phyloP scores from a whole-genome alignment of 2,113 vertebrate species.

The Toxotes chatareus region DNA sequence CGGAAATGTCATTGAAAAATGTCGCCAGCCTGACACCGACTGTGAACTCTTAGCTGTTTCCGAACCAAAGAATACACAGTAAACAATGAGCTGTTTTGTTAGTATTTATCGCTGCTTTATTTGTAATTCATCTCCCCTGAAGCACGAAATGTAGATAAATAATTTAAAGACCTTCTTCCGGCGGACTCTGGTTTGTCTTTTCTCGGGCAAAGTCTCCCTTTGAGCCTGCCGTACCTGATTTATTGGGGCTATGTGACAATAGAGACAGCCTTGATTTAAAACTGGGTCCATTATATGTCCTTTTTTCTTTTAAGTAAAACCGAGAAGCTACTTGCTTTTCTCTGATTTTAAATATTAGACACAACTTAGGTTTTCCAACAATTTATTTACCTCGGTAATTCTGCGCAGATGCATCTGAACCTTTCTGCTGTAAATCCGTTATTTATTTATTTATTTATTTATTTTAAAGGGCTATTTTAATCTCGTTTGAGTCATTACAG shows the following conservation, averaged over 20 bases:
- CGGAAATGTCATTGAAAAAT: slow-evolving; percentile 18
- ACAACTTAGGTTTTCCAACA: not conserved
- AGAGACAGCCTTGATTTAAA: not conserved
- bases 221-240: not conserved
- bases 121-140: rapidly evolving
- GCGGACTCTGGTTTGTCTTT: not conserved
- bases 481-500: not conserved
- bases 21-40: not conserved
- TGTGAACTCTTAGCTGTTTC: not conserved
- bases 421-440: rapidly evolving
- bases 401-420: not conserved
- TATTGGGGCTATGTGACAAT: not conserved
- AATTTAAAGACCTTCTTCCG: not conserved
- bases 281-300: not conserved
- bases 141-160: rapidly evolving
- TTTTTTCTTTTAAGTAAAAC: not conserved
- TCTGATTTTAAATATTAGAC: not conserved
- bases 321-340: not conserved
- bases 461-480: not conserved
- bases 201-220: slow-evolving; percentile 5
- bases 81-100: rapidly evolving
- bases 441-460: not conserved
- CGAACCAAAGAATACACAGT: not conserved
- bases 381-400: not conserved
- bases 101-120: not conserved